Evolutionary conservation across 2,113 vertebrate genomes (phyloP).

Genomic region (Menidia beryllina): DNA sequence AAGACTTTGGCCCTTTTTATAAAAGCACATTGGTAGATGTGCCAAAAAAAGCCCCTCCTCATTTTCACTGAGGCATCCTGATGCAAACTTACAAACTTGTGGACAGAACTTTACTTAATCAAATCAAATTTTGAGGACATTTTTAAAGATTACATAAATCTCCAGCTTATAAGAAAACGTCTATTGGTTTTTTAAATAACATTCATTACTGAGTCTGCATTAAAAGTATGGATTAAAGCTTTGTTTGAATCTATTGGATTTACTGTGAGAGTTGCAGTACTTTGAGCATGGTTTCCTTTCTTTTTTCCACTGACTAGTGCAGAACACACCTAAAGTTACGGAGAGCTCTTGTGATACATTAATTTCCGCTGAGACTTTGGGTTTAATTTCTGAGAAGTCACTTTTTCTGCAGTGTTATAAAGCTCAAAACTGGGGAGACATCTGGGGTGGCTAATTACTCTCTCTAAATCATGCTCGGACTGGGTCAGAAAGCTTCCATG

Average conservation of each 20-base stretch:
- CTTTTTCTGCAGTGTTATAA: neutral
- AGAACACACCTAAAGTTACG: no score
- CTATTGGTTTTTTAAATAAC: no score
- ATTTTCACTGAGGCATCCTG: neutral
- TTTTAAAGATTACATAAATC: no score
- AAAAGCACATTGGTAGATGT: conserved; percentile 26
- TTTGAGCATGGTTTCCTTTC: no score
- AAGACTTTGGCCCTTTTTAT: conserved; percentile 25
- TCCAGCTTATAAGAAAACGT: no score
- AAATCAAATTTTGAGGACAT: no score
- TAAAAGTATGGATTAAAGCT: no score
- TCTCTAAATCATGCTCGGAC: neutral
- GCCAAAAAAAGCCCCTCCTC: conserved; percentile 1
- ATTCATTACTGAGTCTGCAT: no score
- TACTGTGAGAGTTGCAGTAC: no score
- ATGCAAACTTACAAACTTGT: conserved; percentile 16
- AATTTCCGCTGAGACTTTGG: neutral
- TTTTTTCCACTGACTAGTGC: no score
- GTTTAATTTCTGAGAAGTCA: neutral
- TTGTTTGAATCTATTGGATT: no score
- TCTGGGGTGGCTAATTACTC: neutral
- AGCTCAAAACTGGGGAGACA: neutral
- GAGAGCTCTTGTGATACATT: no score
- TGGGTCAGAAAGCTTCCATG: neutral
- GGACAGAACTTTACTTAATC: neutral